phyloP scores from a whole-genome alignment of 2,888 invertebrate genomes.

The Drosophila neonasuta region DNA sequence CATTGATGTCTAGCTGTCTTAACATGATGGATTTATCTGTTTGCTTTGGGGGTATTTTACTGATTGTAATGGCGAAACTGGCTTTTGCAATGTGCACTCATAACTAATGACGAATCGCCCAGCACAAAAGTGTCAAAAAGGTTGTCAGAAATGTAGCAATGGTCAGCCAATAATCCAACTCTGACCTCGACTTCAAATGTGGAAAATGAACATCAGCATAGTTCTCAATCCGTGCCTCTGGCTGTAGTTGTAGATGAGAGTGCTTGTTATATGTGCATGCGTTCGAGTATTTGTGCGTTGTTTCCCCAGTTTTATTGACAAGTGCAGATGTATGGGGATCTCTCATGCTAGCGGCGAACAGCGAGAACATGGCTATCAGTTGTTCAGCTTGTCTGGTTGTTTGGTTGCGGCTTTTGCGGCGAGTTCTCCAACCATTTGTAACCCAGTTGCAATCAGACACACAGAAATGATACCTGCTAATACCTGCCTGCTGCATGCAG shows the following conservation, averaged over 20 bases:
- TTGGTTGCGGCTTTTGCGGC: constrained; percentile 38
- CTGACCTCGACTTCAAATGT: constrained; percentile 15
- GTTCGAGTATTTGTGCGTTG: constrained; percentile 1
- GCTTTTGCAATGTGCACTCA: not conserved
- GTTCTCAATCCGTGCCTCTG: not conserved
- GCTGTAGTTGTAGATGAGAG: constrained; percentile 1
- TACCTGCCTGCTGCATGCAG: constrained; percentile 15
- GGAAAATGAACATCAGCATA: constrained; percentile 20
- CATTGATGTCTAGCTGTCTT: not conserved
- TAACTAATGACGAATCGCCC: constrained; percentile 3
- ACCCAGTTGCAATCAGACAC: constrained; percentile 15
- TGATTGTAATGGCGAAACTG: not conserved
- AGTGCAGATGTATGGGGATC: constrained; percentile 20
- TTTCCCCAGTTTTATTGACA: not conserved
- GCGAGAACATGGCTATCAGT: constrained; percentile 34
- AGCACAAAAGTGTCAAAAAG: constrained; percentile 7
- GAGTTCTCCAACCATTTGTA: constrained; percentile 20
- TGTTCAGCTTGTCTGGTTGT: constrained; percentile 21
- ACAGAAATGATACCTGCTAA: constrained; percentile 6
- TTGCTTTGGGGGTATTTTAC: not conserved
- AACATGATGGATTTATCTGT: constrained; percentile 1
- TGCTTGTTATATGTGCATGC: constrained; percentile 1
- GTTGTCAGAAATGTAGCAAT: constrained; percentile 6
- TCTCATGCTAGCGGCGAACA: constrained; percentile 46
- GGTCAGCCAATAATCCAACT: constrained; percentile 16